Evolutionary conservation across 2,888 invertebrate genomes (phyloP), one percentile per base, ranked within the genome.

Genomic region (Odontocolon sp.): DNA sequence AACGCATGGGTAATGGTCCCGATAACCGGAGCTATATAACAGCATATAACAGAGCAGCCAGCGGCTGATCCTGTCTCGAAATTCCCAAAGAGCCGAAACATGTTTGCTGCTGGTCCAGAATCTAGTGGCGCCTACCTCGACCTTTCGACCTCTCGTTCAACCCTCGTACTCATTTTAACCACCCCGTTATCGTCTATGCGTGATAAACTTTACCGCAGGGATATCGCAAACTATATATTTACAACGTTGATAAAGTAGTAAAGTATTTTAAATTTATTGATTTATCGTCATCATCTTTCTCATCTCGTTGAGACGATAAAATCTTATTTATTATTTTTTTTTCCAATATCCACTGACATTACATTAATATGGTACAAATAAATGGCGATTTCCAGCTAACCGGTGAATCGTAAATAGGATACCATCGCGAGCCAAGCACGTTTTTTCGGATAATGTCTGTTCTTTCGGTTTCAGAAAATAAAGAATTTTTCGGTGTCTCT

Each of bases 11-110:
- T 76, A 75, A 77, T 79, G 56, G 79, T 40, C 57, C 61, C 68
- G 80, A 80, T 80, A 80, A 79, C 79, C 66, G 72, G 77, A 31
- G 57, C 54, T 36, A 40, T 66, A 70, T 66, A 70, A 75, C 70
- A n/a, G n/a, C n/a, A n/a, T n/a, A n/a, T n/a, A n/a, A n/a, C n/a
- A n/a, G 59, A 57, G 33, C 18, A 23, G 33, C 54, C 42, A 42
- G 40, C 6, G 14, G 57, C 50, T 28, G 26, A 59, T 52, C 52
- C 5, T 33, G 45, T 16, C 57, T 31, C 40, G 9, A 50, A 36
- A 59, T 69, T 59, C 18, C 26, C 18, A 47, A 69, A 69, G 59
- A 59, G 68, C 68, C 45, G 47, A 68, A 57, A 57, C 40, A 47
- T 68, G 68, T 57, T 68, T 69, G 50, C 40, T 1, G 50, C 50